These are phyloP conservation scores for Alviniconcha strummeri DNA, from an alignment of 2,888 invertebrate species.

Conservation along the genomic window DNA sequence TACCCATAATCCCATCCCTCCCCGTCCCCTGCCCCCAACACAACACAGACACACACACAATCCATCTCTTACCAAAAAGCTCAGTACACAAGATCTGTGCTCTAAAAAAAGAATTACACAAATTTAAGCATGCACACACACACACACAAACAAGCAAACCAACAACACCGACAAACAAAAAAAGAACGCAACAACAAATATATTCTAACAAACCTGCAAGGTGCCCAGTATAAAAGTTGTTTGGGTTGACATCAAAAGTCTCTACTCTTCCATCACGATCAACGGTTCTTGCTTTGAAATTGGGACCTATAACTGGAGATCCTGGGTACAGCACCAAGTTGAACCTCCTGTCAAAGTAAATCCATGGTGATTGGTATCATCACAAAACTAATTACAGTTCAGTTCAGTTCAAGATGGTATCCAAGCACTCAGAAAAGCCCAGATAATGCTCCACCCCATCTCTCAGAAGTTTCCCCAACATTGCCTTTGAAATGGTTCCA, in stretches of 20 bases:
- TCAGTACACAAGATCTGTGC: no score
- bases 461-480: background rate
- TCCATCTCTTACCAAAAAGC: no score
- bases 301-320: conserved; percentile 49
- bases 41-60: no score
- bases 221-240: conserved; percentile 48
- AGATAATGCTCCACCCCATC: background rate
- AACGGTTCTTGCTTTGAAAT: conserved; percentile 52
- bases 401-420: background rate
- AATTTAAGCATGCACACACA: background rate
- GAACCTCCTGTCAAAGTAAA: conserved; percentile 50
- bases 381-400: background rate
- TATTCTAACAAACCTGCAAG: conserved; percentile 41
- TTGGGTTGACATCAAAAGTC: conserved; percentile 45
- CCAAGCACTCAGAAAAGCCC: background rate
- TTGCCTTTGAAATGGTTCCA: background rate
- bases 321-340: conserved; percentile 55
- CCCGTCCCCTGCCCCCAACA: no score
- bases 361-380: no score
- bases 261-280: conserved; percentile 46
- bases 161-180: no score
- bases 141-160: background rate
- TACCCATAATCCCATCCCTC: no score
- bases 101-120: background rate
- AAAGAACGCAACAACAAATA: no score